phyloP scores from a whole-genome alignment of 1,140 invertebrate genomes.

The Brachystomella parvula region DNA sequence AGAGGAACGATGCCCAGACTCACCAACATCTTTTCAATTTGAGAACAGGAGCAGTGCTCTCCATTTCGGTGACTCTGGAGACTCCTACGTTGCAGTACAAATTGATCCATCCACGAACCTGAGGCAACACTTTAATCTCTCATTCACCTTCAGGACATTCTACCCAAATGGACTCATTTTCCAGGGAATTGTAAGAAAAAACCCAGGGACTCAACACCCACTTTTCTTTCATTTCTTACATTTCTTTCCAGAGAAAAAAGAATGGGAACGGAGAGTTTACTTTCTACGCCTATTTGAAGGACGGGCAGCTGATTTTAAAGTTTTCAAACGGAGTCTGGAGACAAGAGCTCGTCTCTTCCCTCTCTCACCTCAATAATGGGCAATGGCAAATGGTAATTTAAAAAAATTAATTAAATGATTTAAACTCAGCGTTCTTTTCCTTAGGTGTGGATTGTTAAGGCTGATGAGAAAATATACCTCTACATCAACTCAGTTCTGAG shows the following conservation, averaged over 20 bases:
- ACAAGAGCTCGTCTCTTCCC: constrained; percentile 54
- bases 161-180: constrained; percentile 74
- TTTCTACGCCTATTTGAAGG: constrained; percentile 59
- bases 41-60: constrained; percentile 57
- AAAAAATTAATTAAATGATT: neutral
- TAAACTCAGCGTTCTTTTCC: constrained; percentile 10
- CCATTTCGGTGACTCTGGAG: constrained; percentile 71
- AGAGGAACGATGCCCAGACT: constrained; percentile 1
- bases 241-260: constrained; percentile 36
- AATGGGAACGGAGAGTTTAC: constrained; percentile 58
- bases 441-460: constrained; percentile 53
- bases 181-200: constrained; percentile 56
- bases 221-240: neutral
- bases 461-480: constrained; percentile 56
- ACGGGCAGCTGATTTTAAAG: constrained; percentile 60
- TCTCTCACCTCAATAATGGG: constrained; percentile 60
- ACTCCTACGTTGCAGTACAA: constrained; percentile 65
- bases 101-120: constrained; percentile 56
- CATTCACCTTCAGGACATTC: constrained; percentile 76
- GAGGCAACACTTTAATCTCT: constrained; percentile 62
- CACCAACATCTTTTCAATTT: constrained; percentile 42
- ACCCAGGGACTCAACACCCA: neutral
- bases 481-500: constrained; percentile 52
- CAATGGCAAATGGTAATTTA: constrained; percentile 63
- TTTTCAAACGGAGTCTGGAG: constrained; percentile 56